phyloP scores from a whole-genome alignment of 2,888 invertebrate species.

The Agonopterix subpropinquella region DNA sequence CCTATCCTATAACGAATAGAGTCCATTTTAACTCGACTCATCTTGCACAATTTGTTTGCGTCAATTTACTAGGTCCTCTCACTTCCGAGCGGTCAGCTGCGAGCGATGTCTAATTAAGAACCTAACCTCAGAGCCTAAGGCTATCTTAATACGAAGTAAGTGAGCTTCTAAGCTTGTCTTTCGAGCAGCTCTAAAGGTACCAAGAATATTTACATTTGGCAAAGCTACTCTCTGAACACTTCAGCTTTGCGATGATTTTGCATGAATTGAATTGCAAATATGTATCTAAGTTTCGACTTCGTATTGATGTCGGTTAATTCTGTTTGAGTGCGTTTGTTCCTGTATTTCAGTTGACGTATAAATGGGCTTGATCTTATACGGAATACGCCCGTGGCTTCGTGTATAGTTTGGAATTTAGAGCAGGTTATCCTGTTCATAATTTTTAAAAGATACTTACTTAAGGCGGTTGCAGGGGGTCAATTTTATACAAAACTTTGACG shows the following conservation, averaged over 20 bases:
- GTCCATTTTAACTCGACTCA: too few relatives aligned
- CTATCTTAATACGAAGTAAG: constrained; percentile 10
- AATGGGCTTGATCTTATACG: too few relatives aligned
- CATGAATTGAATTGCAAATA: constrained; percentile 50
- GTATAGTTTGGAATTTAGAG: too few relatives aligned
- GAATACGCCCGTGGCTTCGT: too few relatives aligned
- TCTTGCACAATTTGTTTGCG: too few relatives aligned
- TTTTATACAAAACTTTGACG: too few relatives aligned
- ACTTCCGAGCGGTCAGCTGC: constrained; percentile 64
- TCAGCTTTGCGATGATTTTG: constrained; percentile 33
- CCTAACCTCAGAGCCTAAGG: constrained; percentile 49
- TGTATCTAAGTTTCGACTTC: constrained; percentile 36
- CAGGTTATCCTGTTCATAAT: too few relatives aligned
- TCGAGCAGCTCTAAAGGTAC: constrained; percentile 4
- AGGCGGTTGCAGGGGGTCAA: too few relatives aligned
- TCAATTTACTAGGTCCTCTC: constrained; percentile 30
- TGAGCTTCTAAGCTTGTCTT: constrained; percentile 8
- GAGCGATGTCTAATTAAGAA: constrained; percentile 70
- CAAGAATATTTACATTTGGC: constrained; percentile 14
- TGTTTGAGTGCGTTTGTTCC: neutral
- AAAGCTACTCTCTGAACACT: constrained; percentile 17
- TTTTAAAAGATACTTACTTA: too few relatives aligned
- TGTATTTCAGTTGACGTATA: too few relatives aligned
- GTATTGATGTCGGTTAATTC: constrained; percentile 22
- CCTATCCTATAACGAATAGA: constrained; percentile 11